These are phyloP conservation scores for Drosophila antonietae DNA, from an alignment of 2,888 invertebrate species.

Conservation along the genomic window DNA sequence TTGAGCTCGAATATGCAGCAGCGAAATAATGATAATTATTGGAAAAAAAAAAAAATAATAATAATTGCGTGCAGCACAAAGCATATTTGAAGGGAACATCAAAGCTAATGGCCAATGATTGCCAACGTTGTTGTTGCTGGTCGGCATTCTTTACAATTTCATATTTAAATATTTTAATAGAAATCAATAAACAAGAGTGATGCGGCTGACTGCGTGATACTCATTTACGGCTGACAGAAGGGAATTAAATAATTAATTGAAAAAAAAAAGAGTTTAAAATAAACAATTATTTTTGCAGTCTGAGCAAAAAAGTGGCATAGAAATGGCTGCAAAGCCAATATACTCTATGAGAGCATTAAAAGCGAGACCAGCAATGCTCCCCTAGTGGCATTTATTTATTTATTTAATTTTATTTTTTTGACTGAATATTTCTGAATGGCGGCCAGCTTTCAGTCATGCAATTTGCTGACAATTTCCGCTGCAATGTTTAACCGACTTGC, in stretches of 20 bases:
- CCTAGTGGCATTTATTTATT: slow-evolving; percentile 32
- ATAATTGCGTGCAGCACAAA: slow-evolving; percentile 68
- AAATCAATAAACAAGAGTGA: slow-evolving; percentile 7
- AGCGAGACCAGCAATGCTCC: not conserved
- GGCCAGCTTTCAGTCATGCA: slow-evolving; percentile 38
- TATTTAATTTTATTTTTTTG: slow-evolving; percentile 25
- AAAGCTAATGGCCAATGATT: slow-evolving; percentile 23
- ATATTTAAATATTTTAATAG: slow-evolving; percentile 2
- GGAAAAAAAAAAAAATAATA: slow-evolving; percentile 45
- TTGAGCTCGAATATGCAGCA: slow-evolving; percentile 49
- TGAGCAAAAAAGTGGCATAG: not conserved
- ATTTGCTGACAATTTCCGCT: slow-evolving; percentile 72
- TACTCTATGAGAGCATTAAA: not conserved
- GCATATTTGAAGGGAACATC: slow-evolving; percentile 56
- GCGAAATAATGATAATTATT: slow-evolving; percentile 53
- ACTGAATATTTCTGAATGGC: slow-evolving; percentile 44
- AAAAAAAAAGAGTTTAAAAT: not conserved
- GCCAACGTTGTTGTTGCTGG: slow-evolving; percentile 5
- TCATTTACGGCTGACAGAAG: not conserved
- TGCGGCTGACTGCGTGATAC: not conserved
- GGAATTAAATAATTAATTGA: not conserved
- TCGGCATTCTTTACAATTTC: not conserved
- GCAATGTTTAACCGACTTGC: slow-evolving; percentile 17
- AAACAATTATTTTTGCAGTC: not conserved
- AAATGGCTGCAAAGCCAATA: not conserved